A percentile compares a stretch with the other conserved stretches of the same genome.
Evolutionary conservation across 30 jellyfish, hydroid and myxozoan genomes (phyloP).

Genomic region (Catostylus mosaicus): DNA sequence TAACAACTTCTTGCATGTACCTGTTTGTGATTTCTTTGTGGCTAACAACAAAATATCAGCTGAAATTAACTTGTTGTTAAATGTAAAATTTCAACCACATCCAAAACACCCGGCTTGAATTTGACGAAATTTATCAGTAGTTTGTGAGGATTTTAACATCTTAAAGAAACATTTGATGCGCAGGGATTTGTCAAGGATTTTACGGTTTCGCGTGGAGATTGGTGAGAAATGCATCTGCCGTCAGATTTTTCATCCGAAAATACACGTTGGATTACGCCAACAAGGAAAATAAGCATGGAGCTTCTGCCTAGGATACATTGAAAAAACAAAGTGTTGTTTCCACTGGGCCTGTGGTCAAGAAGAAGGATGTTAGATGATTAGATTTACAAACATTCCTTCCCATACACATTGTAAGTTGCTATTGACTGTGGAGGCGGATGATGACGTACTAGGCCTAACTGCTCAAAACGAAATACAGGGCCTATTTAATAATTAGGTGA

Average conservation of each 20-base stretch:
- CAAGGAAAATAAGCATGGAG: not conserved
- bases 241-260: not conserved
- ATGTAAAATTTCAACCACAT: too few relatives aligned
- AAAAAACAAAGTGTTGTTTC: not conserved
- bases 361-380: not conserved
- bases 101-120: too few relatives aligned
- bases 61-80: too few relatives aligned
- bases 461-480: too few relatives aligned
- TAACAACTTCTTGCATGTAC: too few relatives aligned
- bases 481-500: too few relatives aligned
- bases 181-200: not conserved
- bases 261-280: not conserved
- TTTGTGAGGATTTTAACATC: not conserved
- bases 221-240: not conserved
- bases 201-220: not conserved
- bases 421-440: not conserved
- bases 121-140: not conserved
- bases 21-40: too few relatives aligned
- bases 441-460: too few relatives aligned
- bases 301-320: not conserved
- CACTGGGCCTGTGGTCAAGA: not conserved
- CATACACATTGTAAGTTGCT: not conserved
- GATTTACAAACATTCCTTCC: not conserved
- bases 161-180: conserved; percentile 1
- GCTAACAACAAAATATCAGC: too few relatives aligned